phyloP scores from a whole-genome alignment of 2,888 invertebrate species.

The Tinea trinotella region DNA sequence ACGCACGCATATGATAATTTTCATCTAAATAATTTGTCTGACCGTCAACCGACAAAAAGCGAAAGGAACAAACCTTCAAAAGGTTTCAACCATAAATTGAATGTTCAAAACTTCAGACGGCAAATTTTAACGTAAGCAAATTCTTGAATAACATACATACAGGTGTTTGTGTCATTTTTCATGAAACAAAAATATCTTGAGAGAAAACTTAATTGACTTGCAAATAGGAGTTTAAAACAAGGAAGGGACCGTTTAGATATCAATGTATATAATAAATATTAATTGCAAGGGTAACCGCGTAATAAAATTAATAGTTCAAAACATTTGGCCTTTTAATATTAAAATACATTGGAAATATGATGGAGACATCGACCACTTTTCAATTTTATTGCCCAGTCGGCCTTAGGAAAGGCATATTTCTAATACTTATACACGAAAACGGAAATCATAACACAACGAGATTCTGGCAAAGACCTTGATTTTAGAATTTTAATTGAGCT shows the following conservation, averaged over 20 bases:
- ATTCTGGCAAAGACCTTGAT: slow-evolving; percentile 5
- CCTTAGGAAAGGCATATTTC: slow-evolving; percentile 49
- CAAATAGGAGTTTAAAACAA: background rate
- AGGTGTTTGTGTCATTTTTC: too few species aligned
- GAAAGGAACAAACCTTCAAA: slow-evolving; percentile 1
- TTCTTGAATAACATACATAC: background rate
- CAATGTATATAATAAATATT: slow-evolving; percentile 31
- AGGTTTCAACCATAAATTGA: background rate
- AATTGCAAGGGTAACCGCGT: slow-evolving; percentile 60
- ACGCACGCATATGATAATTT: background rate
- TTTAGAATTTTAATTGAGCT: background rate
- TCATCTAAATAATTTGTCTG: background rate
- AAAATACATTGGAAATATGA: slow-evolving; percentile 46
- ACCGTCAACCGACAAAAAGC: background rate
- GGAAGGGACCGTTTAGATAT: slow-evolving; percentile 12
- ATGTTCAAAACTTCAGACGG: background rate
- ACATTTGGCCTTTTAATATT: slow-evolving; percentile 49
- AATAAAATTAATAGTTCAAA: slow-evolving; percentile 59
- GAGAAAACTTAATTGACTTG: background rate
- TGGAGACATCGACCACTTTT: slow-evolving; percentile 52
- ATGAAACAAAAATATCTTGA: too few species aligned
- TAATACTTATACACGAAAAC: slow-evolving; percentile 42
- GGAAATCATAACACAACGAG: slow-evolving; percentile 44
- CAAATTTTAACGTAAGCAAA: background rate
- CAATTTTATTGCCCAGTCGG: slow-evolving; percentile 57